phyloP scores from a whole-genome alignment of 2,113 vertebrate genomes.

The Cyanoderma ruficeps region DNA sequence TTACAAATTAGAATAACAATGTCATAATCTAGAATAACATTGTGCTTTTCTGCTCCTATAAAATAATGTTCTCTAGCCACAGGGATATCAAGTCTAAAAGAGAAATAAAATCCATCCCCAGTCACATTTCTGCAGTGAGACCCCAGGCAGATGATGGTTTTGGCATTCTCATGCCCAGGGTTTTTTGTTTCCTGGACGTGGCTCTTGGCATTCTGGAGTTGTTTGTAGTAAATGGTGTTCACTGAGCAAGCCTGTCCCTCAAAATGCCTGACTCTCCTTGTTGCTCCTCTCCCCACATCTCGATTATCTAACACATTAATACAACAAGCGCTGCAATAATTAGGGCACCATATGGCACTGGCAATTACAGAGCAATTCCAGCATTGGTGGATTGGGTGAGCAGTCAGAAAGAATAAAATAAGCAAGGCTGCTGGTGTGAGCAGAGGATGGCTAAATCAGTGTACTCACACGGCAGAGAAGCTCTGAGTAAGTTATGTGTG shows the following conservation, averaged over 20 bases:
- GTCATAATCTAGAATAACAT: not conserved
- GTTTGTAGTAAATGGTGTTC: not conserved
- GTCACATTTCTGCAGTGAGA: not conserved
- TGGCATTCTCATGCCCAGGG: not conserved
- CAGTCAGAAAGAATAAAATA: not conserved
- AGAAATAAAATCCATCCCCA: not conserved
- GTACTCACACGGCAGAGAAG: not conserved
- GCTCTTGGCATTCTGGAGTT: not conserved
- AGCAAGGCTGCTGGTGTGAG: not conserved
- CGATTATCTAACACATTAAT: not conserved
- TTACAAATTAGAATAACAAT: not conserved
- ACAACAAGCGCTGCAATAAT: not conserved
- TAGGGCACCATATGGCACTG: not conserved
- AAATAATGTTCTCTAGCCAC: not conserved
- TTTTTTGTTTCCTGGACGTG: not conserved
- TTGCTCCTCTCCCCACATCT: not conserved
- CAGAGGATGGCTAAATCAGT: not conserved
- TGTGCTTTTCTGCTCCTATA: not conserved
- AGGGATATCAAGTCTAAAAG: not conserved
- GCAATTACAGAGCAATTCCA: not conserved
- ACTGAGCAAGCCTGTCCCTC: not conserved
- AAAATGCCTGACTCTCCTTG: not conserved
- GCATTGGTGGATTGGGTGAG: not conserved
- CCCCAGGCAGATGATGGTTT: not conserved
- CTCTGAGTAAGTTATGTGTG: not conserved